Percentiles rank a stretch among this genome's conserved stretches.
These are phyloP conservation scores for Craterocephalus amniculus DNA, from an alignment of 2,797 vertebrate species.

Conservation along the genomic window DNA sequence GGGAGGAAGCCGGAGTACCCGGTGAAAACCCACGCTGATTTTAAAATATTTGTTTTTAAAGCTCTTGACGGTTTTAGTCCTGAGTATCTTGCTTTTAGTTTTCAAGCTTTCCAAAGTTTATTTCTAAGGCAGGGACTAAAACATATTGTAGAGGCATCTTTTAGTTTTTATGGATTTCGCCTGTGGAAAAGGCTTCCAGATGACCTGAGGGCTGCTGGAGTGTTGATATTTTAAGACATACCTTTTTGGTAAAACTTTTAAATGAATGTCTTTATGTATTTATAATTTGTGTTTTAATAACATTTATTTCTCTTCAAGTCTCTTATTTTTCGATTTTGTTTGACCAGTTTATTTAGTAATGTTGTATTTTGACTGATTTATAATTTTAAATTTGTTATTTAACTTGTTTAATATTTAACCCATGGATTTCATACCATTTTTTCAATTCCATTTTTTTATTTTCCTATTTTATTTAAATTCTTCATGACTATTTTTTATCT, in stretches of 20 bases:
- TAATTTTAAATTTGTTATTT: background rate
- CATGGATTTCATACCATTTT: background rate
- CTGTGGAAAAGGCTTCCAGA: background rate
- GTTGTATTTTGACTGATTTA: background rate
- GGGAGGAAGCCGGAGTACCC: no score
- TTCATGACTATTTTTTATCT: background rate
- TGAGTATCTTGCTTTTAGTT: background rate
- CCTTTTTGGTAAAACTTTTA: background rate
- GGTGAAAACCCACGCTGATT: no score
- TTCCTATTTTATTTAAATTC: background rate
- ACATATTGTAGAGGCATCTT: background rate
- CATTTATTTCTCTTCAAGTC: no score
- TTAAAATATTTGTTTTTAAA: background rate
- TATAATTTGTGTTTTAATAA: no score
- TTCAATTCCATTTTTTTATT: background rate
- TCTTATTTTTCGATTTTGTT: no score
- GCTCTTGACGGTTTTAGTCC: background rate
- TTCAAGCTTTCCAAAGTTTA: no score
- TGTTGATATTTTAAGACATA: background rate
- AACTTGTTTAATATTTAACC: background rate
- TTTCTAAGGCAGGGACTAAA: background rate
- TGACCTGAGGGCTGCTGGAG: background rate
- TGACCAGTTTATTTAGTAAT: background rate
- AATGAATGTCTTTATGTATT: background rate
- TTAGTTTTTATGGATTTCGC: background rate